Base-by-base conservation (phyloP, 2,888 invertebrate species). In the Cheilosia grossa region DNA sequence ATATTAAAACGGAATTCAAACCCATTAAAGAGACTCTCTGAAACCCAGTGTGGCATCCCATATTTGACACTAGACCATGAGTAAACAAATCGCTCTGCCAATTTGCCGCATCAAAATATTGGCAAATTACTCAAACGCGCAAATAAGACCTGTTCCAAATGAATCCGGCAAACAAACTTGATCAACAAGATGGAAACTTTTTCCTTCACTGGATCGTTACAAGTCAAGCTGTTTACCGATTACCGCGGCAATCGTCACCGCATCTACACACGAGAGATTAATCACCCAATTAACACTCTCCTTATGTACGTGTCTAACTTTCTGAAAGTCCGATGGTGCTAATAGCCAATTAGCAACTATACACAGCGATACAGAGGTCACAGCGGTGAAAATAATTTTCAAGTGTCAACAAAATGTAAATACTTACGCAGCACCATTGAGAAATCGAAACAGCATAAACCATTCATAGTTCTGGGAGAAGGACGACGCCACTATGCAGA, bases 381-480 rank as follows among this genome's bases (percentile, higher is more conserved):
- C 37, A 49, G 27, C 10, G 40, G 56, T 56, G 75, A 66, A 64
- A 30, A 47, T 21, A 81, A 59, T 2, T 73, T 67, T 33, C 0
- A 33, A 64, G 51, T 27, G 27, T 6, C 27, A 72, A 66, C 40
- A 69, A 61, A 61, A 54, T 42, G 37, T n/a, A 58, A 17, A 51
- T 89, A 96, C 97, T 96, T 93, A 98, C 97, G 98, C 98, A 90
- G 98, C 96, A 88, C 98, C 98, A 91, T 98, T 98, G 89, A 98
- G 93, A 91, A 98, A 97, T 90, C 98, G 94, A 93, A 97, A 96
- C 88, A 97, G 91, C 95, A 98, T 96, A 93, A 98, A 98, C 88
- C 96, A 94, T 93, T 95, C 95, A 93, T 96, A 98, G 90, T 94
- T 94, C 93, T 97, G 98, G 89, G 96, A 96, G 93, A 97, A 96